Base-by-base conservation (phyloP, 2,113 vertebrate species). In the Pedionomus torquatus region DNA sequence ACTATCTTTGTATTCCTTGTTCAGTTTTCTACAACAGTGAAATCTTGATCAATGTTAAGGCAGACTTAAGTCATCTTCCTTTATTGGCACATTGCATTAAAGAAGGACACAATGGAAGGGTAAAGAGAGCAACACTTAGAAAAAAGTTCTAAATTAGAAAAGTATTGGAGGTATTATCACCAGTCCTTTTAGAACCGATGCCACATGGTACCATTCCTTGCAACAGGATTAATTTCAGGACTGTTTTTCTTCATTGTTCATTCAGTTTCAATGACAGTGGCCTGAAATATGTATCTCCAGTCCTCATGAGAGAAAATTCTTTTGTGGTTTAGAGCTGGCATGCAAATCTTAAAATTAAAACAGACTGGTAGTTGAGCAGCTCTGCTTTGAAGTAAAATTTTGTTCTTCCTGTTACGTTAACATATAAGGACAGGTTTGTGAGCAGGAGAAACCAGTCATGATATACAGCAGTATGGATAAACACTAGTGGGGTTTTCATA, bases 331-430 rank as follows among this genome's bases (percentile, higher is more conserved):
- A 60, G 39, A 79, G 33, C 25, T 93, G 51, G 64, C 48, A 83
- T 85, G 31, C 35, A 79, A 85, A 72, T 90, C 20, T 64, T 76
- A 72, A 84, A 89, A 48, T 64, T 76, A 72, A 84, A 89, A 48
- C 71, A 82, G 44, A 74, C n/a, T 57, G 26, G 57, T 87, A 87
- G 57, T 61, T 89, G 68, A 82, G 44, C 66, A 85, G 57, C 81
- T 90, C 46, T 83, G 28, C 49, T 94, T 92, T 76, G 66, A 92
- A 90, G 58, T 80, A 30, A 69, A 79, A 44, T 72, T 55, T 76
- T 81, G 10, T 60, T 90, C 37, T 49, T 90, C 37, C 37, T 84
- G 51, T 49, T 86, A 19, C 41, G 52, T 88, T 86, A 57, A 74
- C 11, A 24, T 33, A 39, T 17, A 55, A 72, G 44, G 41, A 44